A percentile compares a stretch with the other conserved stretches of the same genome.
phyloP scores from a whole-genome alignment of 2,113 vertebrate species.

The Bettongia penicillata region DNA sequence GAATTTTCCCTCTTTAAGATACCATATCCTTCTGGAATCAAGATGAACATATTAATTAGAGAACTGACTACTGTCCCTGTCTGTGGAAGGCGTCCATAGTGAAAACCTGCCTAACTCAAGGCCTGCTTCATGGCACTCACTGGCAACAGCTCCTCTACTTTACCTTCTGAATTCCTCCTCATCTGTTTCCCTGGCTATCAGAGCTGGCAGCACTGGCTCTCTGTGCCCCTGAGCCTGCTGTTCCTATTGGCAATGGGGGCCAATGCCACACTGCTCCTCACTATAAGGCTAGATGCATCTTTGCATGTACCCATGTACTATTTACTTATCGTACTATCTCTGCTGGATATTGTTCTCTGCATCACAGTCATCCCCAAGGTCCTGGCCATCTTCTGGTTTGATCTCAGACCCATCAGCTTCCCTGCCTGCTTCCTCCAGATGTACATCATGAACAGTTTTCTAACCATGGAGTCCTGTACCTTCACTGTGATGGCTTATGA shows the following conservation, averaged over 20 bases:
- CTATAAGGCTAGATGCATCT: conserved; percentile 10
- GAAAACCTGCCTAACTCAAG: background rate
- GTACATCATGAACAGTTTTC: conserved; percentile 62
- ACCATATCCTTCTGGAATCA: background rate
- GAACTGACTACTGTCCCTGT: background rate
- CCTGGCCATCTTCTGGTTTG: conserved; percentile 63
- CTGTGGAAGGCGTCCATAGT: background rate
- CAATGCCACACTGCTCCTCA: conserved; percentile 52
- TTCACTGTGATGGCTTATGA: conserved; percentile 68
- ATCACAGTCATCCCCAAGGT: background rate
- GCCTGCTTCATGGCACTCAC: conserved; percentile 30
- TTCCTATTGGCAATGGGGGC: conserved; percentile 49
- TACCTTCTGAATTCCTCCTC: conserved; percentile 37
- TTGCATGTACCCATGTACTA: conserved; percentile 41
- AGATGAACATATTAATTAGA: background rate
- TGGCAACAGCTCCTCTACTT: conserved; percentile 32
- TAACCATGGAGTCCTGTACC: conserved; percentile 56
- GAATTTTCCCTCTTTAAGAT: background rate
- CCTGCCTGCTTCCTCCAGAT: conserved; percentile 51
- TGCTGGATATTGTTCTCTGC: background rate
- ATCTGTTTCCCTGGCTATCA: conserved; percentile 65
- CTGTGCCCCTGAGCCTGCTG: conserved; percentile 51
- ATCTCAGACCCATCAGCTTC: conserved; percentile 22
- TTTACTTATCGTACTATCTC: background rate
- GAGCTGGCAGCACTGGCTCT: conserved; percentile 64